Base-by-base conservation (phyloP, 2,797 vertebrate genomes). In the Brachymystax lenok region DNA sequence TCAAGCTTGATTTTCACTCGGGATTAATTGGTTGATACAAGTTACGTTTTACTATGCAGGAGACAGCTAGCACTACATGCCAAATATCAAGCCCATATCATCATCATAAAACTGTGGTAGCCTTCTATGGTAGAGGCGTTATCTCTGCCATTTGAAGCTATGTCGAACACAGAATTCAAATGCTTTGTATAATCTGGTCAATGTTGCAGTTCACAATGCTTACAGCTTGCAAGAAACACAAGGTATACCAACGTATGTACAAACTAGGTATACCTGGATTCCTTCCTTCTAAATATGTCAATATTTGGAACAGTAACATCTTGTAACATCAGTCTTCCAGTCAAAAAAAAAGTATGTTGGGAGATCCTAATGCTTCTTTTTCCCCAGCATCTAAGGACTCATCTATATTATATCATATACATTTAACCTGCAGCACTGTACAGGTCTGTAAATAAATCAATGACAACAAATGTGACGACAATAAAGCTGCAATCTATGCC, bases 401-500 rank as follows among this genome's bases (percentile, higher is more conserved):
- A 3, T 30, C 40, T 59, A 59, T n/a, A 59, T 59, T n/a, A 59
- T 13, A 46, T 46, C 10, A 46, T n/a, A 40, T 70, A 46, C 40
- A 46, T 46, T 59, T 54, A 3, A 21, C 52, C 66, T 35, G 12
- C 72, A 40, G 35, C 61, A 7, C 61, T 78, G 71, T 78, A 78
- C 30, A 73, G 71, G n/a, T 52, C 17, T 66, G 46, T 73, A 33
- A 72, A 46, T 30, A 33, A 40, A 8, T 69, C 10, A 13, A 46
- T 40, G 7, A 40, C 40, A 40, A 7, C 16, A 1, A 70, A 6
- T 2, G 14, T 17, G 56, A 83, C 87, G 84, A 83, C 85, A 89
- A 83, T 89, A 88, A 88, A 88, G 82, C 69, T 21, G 19, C 69
- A 74, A 85, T 52, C 40, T 35, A 78, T 80, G 79, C 84, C 85